These are phyloP conservation scores for Chouioia cunea DNA, from an alignment of 2,888 invertebrate species.

Conservation along the genomic window DNA sequence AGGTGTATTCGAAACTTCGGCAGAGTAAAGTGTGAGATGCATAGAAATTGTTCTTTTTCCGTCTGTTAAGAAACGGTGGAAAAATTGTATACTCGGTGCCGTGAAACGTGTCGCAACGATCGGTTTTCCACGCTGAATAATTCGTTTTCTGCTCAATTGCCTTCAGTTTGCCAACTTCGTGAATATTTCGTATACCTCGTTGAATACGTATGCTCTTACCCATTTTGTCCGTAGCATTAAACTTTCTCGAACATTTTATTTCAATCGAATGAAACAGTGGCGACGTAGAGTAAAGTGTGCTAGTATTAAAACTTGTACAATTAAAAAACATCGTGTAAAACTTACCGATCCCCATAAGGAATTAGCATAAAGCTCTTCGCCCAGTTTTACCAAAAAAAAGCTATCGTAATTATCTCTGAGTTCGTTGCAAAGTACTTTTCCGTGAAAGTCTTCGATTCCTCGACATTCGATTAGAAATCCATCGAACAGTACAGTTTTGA, in stretches of 20 bases:
- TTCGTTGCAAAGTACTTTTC: too few species aligned
- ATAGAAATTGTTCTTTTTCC: conserved; percentile 73
- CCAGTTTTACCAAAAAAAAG: too few species aligned
- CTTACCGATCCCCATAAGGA: too few species aligned
- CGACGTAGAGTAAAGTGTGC: too few species aligned
- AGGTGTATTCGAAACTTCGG: conserved; percentile 63
- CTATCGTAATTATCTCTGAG: too few species aligned
- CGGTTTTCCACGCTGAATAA: conserved; percentile 77
- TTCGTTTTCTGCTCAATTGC: conserved; percentile 76
- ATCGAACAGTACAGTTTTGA: conserved; percentile 80
- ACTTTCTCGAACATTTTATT: conserved; percentile 68
- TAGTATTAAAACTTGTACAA: too few species aligned
- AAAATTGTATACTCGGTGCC: conserved; percentile 93
- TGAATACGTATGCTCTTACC: conserved; percentile 76
- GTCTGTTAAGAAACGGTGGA: conserved; percentile 78
- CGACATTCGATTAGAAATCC: conserved; percentile 69
- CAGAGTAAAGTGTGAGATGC: conserved; percentile 84
- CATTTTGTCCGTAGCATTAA: conserved; percentile 79
- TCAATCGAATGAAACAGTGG: neutral
- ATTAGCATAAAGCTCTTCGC: too few species aligned
- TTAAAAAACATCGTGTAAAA: too few species aligned
- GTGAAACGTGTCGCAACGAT: conserved; percentile 78
- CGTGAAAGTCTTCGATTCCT: too few species aligned
- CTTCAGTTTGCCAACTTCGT: conserved; percentile 80
- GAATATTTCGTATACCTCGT: conserved; percentile 80